Conservation (phyloP, 1,140 invertebrate genomes). For the Listronotus bonariensis region DNA sequence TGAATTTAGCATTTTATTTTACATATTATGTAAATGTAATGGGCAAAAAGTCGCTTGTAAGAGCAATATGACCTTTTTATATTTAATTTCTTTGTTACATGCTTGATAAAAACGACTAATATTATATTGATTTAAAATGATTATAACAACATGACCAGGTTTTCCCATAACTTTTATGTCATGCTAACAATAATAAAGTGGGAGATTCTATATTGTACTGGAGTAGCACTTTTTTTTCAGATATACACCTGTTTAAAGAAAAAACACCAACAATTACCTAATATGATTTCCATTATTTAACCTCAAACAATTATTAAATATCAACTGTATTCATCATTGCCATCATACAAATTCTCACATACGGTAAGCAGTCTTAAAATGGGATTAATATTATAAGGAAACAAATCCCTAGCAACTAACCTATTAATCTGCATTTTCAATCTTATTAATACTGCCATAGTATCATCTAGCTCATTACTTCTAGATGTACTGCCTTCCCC, state of each 20-base stretch:
- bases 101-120: no score
- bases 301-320: conserved; percentile 12
- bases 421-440: conserved; percentile 79
- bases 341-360: conserved; percentile 85
- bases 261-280: background rate
- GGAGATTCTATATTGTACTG: no score
- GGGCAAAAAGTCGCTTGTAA: no score
- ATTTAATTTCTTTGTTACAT: no score
- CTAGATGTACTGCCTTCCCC: conserved; percentile 57
- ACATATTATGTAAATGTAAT: no score
- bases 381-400: conserved; percentile 89
- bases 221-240: no score
- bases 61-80: no score
- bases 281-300: background rate
- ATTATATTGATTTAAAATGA: no score
- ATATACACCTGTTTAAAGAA: background rate
- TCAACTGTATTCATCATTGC: conserved; percentile 70
- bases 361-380: conserved; percentile 81
- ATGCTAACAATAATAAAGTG: no score
- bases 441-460: conserved; percentile 81
- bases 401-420: conserved; percentile 79
- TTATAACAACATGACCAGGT: no score
- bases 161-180: no score
- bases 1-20: no score
- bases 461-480: conserved; percentile 72